Evolutionary conservation across 2,888 invertebrate genomes (phyloP).

Genomic region (Hybos culiciformis): DNA sequence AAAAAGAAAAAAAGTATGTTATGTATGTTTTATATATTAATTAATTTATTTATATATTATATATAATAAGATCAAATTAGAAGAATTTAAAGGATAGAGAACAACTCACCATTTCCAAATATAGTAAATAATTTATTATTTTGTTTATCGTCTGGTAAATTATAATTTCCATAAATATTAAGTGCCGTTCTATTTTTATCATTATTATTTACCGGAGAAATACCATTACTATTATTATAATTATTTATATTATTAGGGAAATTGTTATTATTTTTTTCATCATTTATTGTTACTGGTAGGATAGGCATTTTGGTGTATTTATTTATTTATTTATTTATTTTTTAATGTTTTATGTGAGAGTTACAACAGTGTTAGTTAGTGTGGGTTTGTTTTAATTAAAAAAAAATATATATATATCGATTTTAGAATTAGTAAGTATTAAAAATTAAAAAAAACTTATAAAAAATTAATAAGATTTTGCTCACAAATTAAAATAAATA

Average conservation of each 20-base stretch:
- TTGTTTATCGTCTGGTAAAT: slow-evolving; percentile 34
- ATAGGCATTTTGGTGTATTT: slow-evolving; percentile 8
- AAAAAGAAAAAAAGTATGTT: slow-evolving; percentile 6
- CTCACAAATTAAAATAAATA: neutral
- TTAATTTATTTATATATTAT: too few species aligned
- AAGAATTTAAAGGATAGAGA: too few species aligned
- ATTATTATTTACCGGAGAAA: slow-evolving; percentile 14
- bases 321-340: slow-evolving; percentile 5
- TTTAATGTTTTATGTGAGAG: too few species aligned
- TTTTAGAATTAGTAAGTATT: neutral
- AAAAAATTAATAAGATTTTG: neutral
- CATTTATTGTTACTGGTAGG: slow-evolving; percentile 9
- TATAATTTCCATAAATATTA: slow-evolving; percentile 25
- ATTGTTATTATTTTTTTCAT: slow-evolving; percentile 15
- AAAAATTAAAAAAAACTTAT: neutral
- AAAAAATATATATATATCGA: neutral
- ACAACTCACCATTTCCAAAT: slow-evolving; percentile 36
- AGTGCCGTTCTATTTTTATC: slow-evolving; percentile 13
- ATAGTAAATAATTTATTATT: slow-evolving; percentile 36
- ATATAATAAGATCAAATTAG: too few species aligned
- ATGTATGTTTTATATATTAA: neutral
- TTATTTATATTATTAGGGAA: slow-evolving; percentile 18
- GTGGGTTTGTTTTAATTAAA: neutral
- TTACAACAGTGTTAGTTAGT: too few species aligned
- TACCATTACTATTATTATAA: slow-evolving; percentile 15